Conservation (phyloP, 2,797 vertebrate genomes). For the Hozukius guyotensis region DNA sequence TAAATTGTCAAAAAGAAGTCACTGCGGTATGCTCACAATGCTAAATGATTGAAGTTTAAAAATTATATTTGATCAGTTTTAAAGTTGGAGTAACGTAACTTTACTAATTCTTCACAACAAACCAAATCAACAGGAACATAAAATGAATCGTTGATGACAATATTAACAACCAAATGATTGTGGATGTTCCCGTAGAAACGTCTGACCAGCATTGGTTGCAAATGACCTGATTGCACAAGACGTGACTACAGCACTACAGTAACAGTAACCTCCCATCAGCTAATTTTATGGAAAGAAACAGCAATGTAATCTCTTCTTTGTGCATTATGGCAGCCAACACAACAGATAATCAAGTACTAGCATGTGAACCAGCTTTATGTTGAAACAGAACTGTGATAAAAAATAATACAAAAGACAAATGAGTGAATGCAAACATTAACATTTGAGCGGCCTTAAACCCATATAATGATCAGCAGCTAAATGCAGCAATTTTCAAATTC, state of each 20-base stretch:
- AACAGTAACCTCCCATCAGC: background rate
- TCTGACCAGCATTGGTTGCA: background rate
- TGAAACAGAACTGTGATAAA: background rate
- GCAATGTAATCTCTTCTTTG: background rate
- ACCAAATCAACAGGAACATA: background rate
- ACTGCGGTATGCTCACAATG: background rate
- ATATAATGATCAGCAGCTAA: background rate
- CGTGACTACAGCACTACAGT: background rate
- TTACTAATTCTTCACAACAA: background rate
- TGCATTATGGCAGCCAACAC: background rate
- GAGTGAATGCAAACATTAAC: background rate
- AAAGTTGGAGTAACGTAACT: background rate
- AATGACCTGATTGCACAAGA: constrained; percentile 11
- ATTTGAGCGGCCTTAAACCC: background rate
- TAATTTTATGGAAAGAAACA: background rate
- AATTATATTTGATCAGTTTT: background rate
- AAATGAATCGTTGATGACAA: background rate
- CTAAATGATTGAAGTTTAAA: background rate
- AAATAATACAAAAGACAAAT: constrained; percentile 26
- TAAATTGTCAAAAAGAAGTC: background rate
- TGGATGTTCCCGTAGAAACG: background rate
- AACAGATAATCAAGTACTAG: constrained; percentile 24
- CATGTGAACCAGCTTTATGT: constrained; percentile 5
- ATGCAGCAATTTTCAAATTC: background rate
- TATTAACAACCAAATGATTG: background rate